A percentile compares a stretch with the other conserved stretches of the same genome.
Evolutionary conservation across 2,797 vertebrate species (phyloP).

Genomic region (Eremophila alpestris): DNA sequence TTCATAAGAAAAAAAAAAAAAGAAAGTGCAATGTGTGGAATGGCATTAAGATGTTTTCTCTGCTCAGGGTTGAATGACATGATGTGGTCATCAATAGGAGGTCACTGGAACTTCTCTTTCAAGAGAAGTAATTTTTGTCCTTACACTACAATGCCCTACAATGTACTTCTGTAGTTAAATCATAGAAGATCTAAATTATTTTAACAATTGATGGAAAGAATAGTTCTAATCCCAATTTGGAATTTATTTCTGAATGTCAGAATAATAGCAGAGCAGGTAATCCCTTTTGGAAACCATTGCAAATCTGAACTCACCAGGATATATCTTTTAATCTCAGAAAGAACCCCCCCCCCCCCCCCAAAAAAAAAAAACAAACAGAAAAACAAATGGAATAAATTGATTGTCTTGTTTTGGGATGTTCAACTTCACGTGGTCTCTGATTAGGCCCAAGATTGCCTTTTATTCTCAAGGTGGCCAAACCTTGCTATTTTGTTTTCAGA

Average conservation of each 20-base stretch:
- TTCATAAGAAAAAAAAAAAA: not conserved
- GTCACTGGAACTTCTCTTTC: not conserved
- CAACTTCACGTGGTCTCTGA: not conserved
- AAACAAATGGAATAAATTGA: not conserved
- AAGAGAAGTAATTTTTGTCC: not conserved
- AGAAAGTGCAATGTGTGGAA: not conserved
- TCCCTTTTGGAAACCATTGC: not conserved
- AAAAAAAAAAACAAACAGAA: not conserved
- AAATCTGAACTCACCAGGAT: not conserved
- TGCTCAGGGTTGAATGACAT: not conserved
- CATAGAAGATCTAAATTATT: not conserved
- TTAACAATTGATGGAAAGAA: not conserved
- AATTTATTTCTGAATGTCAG: not conserved
- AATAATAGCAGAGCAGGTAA: not conserved
- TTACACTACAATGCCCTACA: not conserved
- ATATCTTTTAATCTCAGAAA: not conserved
- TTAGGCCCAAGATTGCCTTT: not conserved
- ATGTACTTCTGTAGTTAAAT: not conserved
- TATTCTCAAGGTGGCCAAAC: not conserved
- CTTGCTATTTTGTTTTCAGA: not conserved
- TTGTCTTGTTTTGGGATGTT: not conserved
- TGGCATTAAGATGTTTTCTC: not conserved
- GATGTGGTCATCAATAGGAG: not conserved
- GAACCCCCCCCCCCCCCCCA: accelerated
- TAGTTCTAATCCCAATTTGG: not conserved